A percentile compares a stretch with the other conserved stretches of the same genome.
phyloP scores from a whole-genome alignment of 53 echinoderm and acorn worm genomes.

The Antedon mediterranea region DNA sequence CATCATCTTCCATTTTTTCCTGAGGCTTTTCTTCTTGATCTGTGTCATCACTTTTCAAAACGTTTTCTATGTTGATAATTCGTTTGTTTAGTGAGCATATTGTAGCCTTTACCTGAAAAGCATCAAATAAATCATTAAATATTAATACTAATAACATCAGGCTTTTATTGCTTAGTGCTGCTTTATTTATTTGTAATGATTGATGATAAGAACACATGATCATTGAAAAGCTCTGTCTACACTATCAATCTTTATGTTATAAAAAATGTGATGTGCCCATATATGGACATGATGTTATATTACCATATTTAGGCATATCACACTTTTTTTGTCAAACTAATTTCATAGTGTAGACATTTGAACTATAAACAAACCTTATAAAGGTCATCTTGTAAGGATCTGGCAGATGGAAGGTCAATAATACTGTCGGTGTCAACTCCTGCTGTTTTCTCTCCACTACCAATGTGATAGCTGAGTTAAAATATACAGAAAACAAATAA shows the following conservation, averaged over 20 bases:
- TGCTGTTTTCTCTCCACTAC: constrained; percentile 17
- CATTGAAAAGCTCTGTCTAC: too few relatives aligned
- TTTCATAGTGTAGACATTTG: too few relatives aligned
- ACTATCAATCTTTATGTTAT: too few relatives aligned
- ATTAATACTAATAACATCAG: too few relatives aligned
- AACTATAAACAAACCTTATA: constrained; percentile 20
- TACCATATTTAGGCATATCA: too few relatives aligned
- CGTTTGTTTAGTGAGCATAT: constrained; percentile 48
- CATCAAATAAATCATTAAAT: neutral
- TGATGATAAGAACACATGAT: too few relatives aligned
- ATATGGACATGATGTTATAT: too few relatives aligned
- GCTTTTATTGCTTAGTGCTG: too few relatives aligned
- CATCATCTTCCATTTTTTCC: neutral
- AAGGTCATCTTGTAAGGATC: constrained; percentile 26
- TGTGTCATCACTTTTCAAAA: constrained; percentile 23
- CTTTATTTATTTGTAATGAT: too few relatives aligned
- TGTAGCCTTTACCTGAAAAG: constrained; percentile 33
- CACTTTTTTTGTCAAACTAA: too few relatives aligned
- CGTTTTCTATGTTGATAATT: constrained; percentile 38
- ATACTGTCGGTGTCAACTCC: constrained; percentile 3
- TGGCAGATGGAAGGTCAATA: constrained; percentile 18
- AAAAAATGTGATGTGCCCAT: too few relatives aligned
- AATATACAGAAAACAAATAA: neutral
- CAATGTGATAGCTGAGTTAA: constrained; percentile 55
- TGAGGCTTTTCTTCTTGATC: neutral